These are phyloP conservation scores for Papio anubis DNA, from an alignment of 2,113 vertebrate species.

Conservation along the genomic window DNA sequence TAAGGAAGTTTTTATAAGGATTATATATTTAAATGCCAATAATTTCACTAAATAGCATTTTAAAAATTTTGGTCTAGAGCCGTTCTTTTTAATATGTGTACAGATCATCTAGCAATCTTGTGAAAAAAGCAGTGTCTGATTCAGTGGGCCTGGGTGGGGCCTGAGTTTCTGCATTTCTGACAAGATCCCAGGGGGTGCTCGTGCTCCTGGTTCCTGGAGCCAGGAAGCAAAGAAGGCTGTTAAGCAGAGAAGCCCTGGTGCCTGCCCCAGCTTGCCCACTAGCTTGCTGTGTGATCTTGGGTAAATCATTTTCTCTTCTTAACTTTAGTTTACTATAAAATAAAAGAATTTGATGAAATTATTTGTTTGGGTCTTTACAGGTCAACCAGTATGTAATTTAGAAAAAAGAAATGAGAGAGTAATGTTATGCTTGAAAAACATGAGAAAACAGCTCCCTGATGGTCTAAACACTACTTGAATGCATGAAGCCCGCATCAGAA, in stretches of 20 bases:
- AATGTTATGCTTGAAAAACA: slow-evolving; percentile 11
- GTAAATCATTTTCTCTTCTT: not conserved
- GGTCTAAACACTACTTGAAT: slow-evolving; percentile 19
- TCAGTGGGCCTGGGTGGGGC: not conserved
- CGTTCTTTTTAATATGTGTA: not conserved
- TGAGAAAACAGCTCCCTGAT: slow-evolving; percentile 23
- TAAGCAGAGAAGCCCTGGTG: not conserved
- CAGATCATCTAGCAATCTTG: not conserved
- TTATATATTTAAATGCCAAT: not conserved
- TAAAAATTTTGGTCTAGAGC: not conserved
- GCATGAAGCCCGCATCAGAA: not conserved
- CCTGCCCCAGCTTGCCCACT: not conserved
- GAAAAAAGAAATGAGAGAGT: not conserved
- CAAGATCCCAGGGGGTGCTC: not conserved
- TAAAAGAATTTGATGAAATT: not conserved
- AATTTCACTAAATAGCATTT: not conserved
- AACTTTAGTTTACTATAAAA: not conserved
- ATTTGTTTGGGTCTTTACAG: not conserved
- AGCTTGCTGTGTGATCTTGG: not conserved
- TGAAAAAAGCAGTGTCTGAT: not conserved
- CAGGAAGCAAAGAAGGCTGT: not conserved
- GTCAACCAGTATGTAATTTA: slow-evolving; percentile 18
- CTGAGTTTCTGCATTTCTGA: not conserved
- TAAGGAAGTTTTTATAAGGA: not conserved
- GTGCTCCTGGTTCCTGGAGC: not conserved